Conservation (phyloP, 2,797 vertebrate species). For the Tachyglossus aculeatus region DNA sequence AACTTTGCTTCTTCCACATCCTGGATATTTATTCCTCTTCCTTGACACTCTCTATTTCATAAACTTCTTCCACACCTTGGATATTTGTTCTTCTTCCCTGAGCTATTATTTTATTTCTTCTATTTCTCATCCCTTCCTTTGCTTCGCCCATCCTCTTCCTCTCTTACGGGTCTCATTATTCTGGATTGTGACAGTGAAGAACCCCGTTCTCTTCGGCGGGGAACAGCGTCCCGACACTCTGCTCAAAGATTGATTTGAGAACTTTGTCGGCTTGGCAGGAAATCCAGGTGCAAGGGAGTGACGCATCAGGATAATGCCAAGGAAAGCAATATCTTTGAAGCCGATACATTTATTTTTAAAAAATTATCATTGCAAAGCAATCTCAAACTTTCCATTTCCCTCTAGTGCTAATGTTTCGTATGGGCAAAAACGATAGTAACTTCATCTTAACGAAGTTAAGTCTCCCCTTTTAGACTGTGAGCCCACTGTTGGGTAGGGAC, state of each 20-base stretch:
- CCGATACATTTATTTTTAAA: not conserved
- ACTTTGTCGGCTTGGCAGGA: not conserved
- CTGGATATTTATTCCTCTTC: not conserved
- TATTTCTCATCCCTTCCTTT: constrained; percentile 15
- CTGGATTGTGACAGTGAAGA: not conserved
- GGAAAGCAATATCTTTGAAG: not conserved
- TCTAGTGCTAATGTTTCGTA: not conserved
- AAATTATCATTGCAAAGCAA: not conserved
- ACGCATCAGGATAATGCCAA: not conserved
- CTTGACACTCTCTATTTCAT: not conserved
- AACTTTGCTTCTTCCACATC: not conserved
- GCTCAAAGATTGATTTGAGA: not conserved
- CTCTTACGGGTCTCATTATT: not conserved
- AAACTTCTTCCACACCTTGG: not conserved
- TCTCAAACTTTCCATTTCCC: not conserved
- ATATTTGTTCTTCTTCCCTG: not conserved
- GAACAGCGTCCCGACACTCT: not conserved
- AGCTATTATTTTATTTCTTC: constrained; percentile 5
- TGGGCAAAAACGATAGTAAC: not conserved
- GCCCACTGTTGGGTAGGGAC: too few relatives aligned
- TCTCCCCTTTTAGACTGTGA: too few relatives aligned
- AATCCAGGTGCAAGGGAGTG: not conserved
- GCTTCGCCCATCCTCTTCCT: not conserved
- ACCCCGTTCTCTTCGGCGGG: not conserved
- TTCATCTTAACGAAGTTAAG: not conserved